Conservation (phyloP, 2,888 invertebrate genomes). For the Bimastos eiseni region DNA sequence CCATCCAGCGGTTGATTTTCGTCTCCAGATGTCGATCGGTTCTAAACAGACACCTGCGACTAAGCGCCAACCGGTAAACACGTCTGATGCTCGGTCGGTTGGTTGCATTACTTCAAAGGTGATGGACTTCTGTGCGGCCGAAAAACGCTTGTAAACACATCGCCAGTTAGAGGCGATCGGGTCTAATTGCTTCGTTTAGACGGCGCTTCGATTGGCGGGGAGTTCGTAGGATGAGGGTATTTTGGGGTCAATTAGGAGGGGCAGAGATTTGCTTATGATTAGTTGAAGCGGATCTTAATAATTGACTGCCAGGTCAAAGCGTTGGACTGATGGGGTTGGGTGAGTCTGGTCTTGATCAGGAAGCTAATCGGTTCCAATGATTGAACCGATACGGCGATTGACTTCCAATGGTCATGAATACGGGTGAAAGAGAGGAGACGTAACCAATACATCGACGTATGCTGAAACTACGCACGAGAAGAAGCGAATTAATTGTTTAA, state of each 20-base stretch:
- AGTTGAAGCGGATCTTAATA: neutral
- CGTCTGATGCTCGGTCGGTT: neutral
- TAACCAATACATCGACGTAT: too few relatives aligned
- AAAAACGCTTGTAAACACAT: neutral
- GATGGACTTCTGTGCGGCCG: neutral
- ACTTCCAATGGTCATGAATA: neutral
- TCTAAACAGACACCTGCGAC: slow-evolving; percentile 17
- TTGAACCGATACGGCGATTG: neutral
- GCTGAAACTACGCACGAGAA: neutral
- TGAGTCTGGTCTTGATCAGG: neutral
- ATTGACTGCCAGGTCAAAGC: neutral
- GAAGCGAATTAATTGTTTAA: neutral
- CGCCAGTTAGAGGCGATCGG: neutral
- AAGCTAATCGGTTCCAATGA: neutral
- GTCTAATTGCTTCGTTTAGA: slow-evolving; percentile 8
- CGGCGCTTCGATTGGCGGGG: neutral
- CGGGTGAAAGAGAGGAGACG: neutral
- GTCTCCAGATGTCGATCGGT: neutral
- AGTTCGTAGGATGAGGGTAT: neutral
- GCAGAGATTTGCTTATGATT: neutral
- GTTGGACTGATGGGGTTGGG: neutral
- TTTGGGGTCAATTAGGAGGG: neutral
- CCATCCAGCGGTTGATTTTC: slow-evolving; percentile 17
- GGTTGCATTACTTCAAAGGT: neutral
- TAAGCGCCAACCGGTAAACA: slow-evolving; percentile 1